Percentiles rank a stretch among this genome's conserved stretches.
phyloP scores from a whole-genome alignment of 1,140 invertebrate species.

The Matsumurasca onukii region DNA sequence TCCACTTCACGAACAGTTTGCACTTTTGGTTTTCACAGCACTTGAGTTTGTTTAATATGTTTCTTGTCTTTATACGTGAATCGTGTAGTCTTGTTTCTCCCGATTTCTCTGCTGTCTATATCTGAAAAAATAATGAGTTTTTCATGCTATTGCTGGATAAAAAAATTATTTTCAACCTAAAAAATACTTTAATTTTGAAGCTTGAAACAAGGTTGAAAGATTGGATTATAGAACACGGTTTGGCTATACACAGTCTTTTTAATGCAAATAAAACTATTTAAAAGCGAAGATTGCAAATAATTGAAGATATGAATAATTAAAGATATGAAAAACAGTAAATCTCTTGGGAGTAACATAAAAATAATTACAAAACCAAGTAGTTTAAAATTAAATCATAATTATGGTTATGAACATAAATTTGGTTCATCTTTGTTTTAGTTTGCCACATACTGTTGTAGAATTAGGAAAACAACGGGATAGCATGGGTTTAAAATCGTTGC shows the following conservation, averaged over 20 bases:
- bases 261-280: background rate
- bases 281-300: background rate
- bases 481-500: too few relatives aligned
- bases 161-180: background rate
- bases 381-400: background rate
- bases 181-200: background rate
- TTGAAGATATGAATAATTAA: background rate
- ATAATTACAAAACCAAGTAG: too few relatives aligned
- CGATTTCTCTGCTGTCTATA: conserved; percentile 39
- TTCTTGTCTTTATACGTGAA: conserved; percentile 37
- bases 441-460: too few relatives aligned
- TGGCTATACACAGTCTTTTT: too few relatives aligned
- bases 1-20: background rate
- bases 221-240: too few relatives aligned
- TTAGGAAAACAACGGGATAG: too few relatives aligned
- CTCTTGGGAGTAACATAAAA: background rate
- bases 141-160: background rate
- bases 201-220: background rate
- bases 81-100: conserved; percentile 41
- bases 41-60: background rate
- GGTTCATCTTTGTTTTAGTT: too few relatives aligned
- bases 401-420: too few relatives aligned
- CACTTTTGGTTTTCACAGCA: background rate
- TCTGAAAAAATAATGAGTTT: conserved; percentile 33
- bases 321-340: background rate